Percentiles rank a stretch among this genome's conserved stretches.
Evolutionary conservation across 2,888 invertebrate species (phyloP).

Genomic region (Axea sp.): DNA sequence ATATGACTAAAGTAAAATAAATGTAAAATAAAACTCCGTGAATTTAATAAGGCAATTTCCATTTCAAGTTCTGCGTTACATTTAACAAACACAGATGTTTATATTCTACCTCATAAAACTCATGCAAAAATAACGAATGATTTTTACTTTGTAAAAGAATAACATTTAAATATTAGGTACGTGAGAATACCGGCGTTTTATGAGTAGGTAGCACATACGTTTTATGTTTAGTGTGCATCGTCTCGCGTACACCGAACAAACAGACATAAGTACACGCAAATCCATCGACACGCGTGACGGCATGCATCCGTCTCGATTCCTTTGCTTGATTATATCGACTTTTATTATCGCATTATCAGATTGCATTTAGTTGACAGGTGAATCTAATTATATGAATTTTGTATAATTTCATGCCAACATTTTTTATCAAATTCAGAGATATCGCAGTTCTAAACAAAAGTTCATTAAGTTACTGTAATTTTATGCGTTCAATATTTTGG

Average conservation of each 20-base stretch:
- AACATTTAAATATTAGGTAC: no score
- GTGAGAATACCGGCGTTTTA: no score
- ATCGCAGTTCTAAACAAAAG: no score
- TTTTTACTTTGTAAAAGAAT: no score
- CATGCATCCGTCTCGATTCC: constrained; percentile 65
- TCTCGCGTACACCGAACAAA: constrained; percentile 27
- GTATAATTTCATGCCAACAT: constrained; percentile 9
- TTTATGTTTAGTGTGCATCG: constrained; percentile 3
- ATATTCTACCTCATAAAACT: no score
- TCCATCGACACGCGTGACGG: constrained; percentile 66
- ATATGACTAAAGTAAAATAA: no score
- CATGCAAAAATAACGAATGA: no score
- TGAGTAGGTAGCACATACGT: not conserved
- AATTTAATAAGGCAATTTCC: no score
- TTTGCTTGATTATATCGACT: constrained; percentile 59
- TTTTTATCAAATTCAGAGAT: not conserved
- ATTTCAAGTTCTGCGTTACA: no score
- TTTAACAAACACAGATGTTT: no score
- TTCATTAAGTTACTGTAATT: not conserved
- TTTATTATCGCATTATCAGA: constrained; percentile 66
- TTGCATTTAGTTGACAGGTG: constrained; percentile 23
- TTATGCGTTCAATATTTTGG: no score
- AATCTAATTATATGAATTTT: constrained; percentile 21
- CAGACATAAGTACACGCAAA: constrained; percentile 62
- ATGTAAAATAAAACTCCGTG: no score